Conservation (phyloP, 2,888 invertebrate species). For the Erannis defoliaria region DNA sequence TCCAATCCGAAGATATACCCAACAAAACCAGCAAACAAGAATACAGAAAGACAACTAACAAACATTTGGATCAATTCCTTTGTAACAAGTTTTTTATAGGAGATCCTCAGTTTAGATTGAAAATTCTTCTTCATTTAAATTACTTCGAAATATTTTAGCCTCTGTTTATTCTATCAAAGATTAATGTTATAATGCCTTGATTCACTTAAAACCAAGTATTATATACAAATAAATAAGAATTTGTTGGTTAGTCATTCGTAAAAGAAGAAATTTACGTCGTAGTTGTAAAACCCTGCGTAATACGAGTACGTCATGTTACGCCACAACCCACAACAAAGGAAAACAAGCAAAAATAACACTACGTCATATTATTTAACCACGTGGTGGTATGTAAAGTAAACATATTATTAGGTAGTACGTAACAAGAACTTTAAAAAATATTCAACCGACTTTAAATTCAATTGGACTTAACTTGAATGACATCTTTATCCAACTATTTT, state of each 20-base stretch:
- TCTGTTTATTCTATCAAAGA: not conserved
- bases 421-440: no score
- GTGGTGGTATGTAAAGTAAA: slow-evolving; percentile 2
- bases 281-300: not conserved
- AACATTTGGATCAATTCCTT: slow-evolving; percentile 20
- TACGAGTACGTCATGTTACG: not conserved
- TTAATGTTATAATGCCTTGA: not conserved
- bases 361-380: not conserved
- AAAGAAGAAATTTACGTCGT: not conserved
- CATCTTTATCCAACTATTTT: no score
- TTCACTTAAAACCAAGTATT: not conserved
- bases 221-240: not conserved
- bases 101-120: not conserved
- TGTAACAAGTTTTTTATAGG: not conserved
- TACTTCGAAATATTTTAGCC: not conserved
- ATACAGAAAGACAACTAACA: slow-evolving; percentile 13
- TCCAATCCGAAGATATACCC: slow-evolving; percentile 21
- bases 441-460: no score
- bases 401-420: no score
- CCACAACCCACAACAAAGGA: not conserved
- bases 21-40: slow-evolving; percentile 3
- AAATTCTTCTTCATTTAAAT: not conserved
- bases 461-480: no score
- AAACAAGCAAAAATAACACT: not conserved
- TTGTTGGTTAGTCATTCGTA: not conserved